phyloP scores from a whole-genome alignment of 2,113 vertebrate species.

The Campylomormyrus tamandua region DNA sequence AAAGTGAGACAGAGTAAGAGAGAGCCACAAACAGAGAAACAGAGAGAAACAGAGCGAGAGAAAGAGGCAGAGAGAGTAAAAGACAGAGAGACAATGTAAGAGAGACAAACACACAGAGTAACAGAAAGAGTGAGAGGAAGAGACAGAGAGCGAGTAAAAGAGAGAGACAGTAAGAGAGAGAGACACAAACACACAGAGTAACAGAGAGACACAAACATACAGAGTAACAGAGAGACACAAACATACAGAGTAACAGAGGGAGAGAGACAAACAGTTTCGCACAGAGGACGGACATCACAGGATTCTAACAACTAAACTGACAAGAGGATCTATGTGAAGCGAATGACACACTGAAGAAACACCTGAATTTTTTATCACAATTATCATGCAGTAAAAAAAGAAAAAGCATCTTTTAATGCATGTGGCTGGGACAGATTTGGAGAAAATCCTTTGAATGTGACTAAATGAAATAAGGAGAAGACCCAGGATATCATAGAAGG shows the following conservation, averaged over 20 bases:
- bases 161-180: not conserved
- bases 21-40: not conserved
- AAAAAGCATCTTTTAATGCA: not conserved
- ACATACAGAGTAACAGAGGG: not conserved
- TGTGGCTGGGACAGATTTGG: not conserved
- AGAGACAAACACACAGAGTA: too few species aligned
- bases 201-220: not conserved
- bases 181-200: not conserved
- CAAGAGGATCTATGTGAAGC: not conserved
- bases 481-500: not conserved
- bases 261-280: too few species aligned
- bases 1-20: too few species aligned
- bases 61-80: not conserved
- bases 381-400: not conserved
- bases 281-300: not conserved
- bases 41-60: not conserved
- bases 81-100: too few species aligned
- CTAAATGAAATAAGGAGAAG: not conserved
- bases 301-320: not conserved
- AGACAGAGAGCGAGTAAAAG: not conserved
- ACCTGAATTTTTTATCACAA: not conserved
- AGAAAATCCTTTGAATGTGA: not conserved
- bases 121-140: too few species aligned
- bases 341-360: not conserved
- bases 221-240: not conserved